Evolutionary conservation across 2,888 invertebrate genomes (phyloP).

Genomic region (Reticulitermes lucifugus): DNA sequence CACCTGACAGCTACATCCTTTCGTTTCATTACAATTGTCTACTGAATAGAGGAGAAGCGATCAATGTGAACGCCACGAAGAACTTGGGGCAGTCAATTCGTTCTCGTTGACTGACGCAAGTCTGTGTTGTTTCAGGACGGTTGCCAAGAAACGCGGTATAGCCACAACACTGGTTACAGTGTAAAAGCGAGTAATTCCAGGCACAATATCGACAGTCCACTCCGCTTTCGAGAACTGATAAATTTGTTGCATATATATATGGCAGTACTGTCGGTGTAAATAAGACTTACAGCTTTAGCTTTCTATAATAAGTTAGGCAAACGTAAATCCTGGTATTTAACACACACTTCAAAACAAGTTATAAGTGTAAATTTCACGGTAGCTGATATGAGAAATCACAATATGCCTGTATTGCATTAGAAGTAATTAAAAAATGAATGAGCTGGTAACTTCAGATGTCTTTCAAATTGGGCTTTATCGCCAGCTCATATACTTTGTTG

Average conservation of each 20-base stretch:
- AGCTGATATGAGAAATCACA: too few species aligned
- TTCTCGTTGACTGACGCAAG: background rate
- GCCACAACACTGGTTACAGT: conserved; percentile 12
- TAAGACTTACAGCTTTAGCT: background rate
- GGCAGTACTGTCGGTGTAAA: background rate
- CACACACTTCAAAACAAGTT: too few species aligned
- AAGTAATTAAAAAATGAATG: too few species aligned
- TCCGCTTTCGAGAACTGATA: background rate
- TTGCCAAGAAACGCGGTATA: background rate
- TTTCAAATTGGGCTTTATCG: too few species aligned
- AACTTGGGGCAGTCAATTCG: background rate
- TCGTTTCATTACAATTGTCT: background rate
- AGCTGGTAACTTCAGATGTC: too few species aligned
- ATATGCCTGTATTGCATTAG: too few species aligned
- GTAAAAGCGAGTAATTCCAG: conserved; percentile 14
- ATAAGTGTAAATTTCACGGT: too few species aligned
- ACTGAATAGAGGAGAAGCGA: background rate
- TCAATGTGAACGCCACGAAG: background rate
- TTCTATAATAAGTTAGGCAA: too few species aligned
- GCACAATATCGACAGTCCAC: background rate
- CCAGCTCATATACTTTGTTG: too few species aligned
- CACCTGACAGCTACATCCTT: too few species aligned
- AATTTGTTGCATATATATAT: background rate
- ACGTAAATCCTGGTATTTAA: too few species aligned
- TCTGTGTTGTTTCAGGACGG: background rate